A percentile compares a stretch with the other conserved stretches of the same genome.
Evolutionary conservation across 2,113 vertebrate genomes (phyloP).

Genomic region (Aphyosemion australe): DNA sequence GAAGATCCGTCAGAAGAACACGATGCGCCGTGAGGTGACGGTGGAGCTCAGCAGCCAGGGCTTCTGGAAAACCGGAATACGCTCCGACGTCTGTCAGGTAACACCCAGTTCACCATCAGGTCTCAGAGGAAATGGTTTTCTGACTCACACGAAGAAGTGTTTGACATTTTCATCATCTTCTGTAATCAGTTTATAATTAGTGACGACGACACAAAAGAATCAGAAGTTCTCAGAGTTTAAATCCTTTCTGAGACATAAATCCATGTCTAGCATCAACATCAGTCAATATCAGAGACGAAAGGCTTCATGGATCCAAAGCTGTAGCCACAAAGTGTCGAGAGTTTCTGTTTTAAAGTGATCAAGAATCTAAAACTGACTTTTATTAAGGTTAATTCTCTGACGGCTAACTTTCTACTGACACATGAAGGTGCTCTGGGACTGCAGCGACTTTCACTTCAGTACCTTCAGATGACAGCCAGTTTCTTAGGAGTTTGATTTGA

Average conservation of each 20-base stretch:
- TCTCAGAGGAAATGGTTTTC: background rate
- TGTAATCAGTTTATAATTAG: background rate
- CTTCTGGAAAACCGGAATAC: conserved; percentile 98
- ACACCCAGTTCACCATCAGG: background rate
- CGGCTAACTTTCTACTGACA: background rate
- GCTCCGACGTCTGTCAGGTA: conserved; percentile 98
- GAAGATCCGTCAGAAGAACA: conserved; percentile 99
- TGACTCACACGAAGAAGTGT: background rate
- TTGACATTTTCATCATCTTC: background rate
- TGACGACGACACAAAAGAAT: background rate
- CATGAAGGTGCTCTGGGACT: background rate
- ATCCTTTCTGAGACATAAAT: too few species aligned
- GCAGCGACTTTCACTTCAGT: background rate
- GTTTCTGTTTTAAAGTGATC: background rate
- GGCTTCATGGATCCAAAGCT: background rate
- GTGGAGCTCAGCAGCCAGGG: conserved; percentile 98
- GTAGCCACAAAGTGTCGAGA: background rate
- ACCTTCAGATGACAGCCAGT: background rate
- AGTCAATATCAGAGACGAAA: background rate
- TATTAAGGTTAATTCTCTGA: background rate
- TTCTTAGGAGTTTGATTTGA: background rate
- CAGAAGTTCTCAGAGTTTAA: background rate
- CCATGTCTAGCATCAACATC: too few species aligned
- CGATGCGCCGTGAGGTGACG: conserved; percentile 97
- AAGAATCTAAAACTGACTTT: background rate